Conservation (phyloP, 2,888 invertebrate genomes). For the Temnothorax ravouxi region DNA sequence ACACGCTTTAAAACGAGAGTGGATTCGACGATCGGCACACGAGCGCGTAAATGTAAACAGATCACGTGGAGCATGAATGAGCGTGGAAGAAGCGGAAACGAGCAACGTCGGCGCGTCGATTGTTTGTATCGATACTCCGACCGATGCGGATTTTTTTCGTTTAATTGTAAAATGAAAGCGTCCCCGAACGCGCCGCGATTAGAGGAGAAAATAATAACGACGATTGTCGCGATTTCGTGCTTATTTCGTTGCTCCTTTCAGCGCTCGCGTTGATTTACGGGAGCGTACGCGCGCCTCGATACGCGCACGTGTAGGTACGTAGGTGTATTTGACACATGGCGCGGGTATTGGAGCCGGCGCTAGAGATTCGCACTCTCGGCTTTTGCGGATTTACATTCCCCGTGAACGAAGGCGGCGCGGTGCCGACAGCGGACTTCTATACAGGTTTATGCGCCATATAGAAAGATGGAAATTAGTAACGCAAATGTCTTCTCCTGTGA, state of each 20-base stretch:
- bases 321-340: slow-evolving; percentile 33
- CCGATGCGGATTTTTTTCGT: neutral
- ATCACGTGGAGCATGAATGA: neutral
- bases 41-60: neutral
- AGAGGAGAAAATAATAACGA: neutral
- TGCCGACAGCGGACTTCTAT: slow-evolving; percentile 38
- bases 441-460: neutral
- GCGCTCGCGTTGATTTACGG: too few relatives aligned
- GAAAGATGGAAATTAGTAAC: slow-evolving; percentile 14
- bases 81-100: neutral
- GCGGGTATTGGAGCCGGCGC: slow-evolving; percentile 62
- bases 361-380: slow-evolving; percentile 47
- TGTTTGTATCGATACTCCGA: neutral
- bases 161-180: neutral
- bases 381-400: slow-evolving; percentile 62
- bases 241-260: neutral
- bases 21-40: neutral
- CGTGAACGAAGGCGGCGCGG: slow-evolving; percentile 43
- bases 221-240: neutral
- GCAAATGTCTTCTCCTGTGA: neutral
- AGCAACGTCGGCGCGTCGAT: neutral
- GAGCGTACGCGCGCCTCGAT: slow-evolving; percentile 24
- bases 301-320: slow-evolving; percentile 48
- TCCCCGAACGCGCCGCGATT: neutral
- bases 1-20: neutral